Evolutionary conservation across 2,797 vertebrate genomes (phyloP).

Genomic region (Cuniculus paca): DNA sequence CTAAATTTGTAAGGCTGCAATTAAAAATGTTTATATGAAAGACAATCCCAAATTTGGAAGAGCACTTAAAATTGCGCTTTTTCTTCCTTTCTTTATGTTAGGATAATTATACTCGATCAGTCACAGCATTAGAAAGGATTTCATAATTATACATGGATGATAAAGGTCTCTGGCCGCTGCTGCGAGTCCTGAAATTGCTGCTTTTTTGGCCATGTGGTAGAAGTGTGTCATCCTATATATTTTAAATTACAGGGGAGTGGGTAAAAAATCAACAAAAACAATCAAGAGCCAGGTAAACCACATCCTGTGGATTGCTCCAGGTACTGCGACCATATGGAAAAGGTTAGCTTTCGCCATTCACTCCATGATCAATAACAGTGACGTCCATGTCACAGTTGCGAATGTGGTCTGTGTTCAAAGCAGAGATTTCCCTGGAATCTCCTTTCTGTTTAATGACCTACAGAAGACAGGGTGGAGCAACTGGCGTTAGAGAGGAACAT

Average conservation of each 20-base stretch:
- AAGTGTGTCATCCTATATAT: neutral
- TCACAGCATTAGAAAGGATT: neutral
- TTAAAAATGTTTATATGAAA: neutral
- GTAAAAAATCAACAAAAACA: neutral
- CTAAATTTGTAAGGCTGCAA: neutral
- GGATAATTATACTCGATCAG: neutral
- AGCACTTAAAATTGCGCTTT: neutral
- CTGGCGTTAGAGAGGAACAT: neutral
- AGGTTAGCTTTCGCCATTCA: neutral
- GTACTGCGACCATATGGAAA: neutral
- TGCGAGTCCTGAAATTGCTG: neutral
- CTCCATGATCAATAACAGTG: neutral
- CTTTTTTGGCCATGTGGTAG: neutral
- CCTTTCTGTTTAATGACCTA: neutral
- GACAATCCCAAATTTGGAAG: constrained; percentile 18
- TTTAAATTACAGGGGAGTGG: neutral
- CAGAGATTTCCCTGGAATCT: neutral
- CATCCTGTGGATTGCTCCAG: neutral
- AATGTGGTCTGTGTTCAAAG: neutral
- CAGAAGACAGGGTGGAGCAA: neutral
- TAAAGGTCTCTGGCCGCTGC: neutral
- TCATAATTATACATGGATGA: neutral
- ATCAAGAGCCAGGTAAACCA: neutral
- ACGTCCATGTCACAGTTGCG: neutral
- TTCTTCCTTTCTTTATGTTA: neutral